Evolutionary conservation across 2,113 vertebrate species (phyloP).

Genomic region (Mormoops blainvillei): DNA sequence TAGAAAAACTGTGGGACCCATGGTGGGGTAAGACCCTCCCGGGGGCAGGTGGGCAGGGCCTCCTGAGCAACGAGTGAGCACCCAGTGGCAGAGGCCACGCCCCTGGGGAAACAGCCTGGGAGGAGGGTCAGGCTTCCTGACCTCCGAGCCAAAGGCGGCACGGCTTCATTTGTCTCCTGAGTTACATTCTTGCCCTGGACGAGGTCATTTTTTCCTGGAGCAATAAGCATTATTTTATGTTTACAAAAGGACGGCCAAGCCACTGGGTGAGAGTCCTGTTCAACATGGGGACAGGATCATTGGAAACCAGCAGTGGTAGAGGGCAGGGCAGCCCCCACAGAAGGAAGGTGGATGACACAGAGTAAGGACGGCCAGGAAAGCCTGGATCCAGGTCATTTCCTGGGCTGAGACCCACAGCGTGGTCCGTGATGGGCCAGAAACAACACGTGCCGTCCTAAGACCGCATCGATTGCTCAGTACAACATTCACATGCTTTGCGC

Average conservation of each 20-base stretch:
- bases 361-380: background rate
- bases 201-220: fast-evolving
- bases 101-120: background rate
- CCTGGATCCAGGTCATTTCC: background rate
- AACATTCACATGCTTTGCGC: fast-evolving
- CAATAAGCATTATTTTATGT: background rate
- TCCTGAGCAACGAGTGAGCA: background rate
- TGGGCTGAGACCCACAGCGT: background rate
- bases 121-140: background rate
- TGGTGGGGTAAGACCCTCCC: background rate
- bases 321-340: background rate
- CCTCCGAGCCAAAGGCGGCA: background rate
- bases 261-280: no score
- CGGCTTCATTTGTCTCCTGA: background rate
- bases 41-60: background rate
- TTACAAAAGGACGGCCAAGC: background rate
- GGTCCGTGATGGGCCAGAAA: background rate
- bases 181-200: fast-evolving
- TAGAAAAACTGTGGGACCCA: no score
- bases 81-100: background rate
- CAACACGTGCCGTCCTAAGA: fast-evolving
- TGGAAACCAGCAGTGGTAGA: background rate
- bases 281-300: background rate
- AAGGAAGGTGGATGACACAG: background rate
- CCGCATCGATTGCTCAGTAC: background rate